Evolutionary conservation across 1,140 invertebrate species (phyloP).

Genomic region (Lasaia peninsularis): DNA sequence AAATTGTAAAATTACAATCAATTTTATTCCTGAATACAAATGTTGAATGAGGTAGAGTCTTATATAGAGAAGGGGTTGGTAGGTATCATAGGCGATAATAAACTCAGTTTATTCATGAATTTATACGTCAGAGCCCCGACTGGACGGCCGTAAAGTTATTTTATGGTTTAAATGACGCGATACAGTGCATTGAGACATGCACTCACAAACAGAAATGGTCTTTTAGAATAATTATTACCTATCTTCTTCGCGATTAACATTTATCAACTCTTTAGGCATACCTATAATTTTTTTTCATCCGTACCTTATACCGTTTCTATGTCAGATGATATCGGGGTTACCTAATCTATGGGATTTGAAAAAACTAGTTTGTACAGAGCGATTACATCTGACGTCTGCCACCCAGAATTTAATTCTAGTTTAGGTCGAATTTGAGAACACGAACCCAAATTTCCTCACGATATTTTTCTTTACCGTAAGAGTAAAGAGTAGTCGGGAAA

Average conservation of each 20-base stretch:
- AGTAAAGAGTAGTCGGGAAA: no score
- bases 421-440: no score
- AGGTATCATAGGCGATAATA: conserved; percentile 41
- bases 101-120: conserved; percentile 52
- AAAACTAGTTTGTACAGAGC: no score
- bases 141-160: conserved; percentile 48
- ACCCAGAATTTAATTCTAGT: no score
- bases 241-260: neutral
- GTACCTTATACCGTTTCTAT: no score
- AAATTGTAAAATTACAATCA: no score
- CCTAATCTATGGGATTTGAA: no score
- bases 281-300: neutral
- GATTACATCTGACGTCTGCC: no score
- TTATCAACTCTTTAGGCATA: neutral
- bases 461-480: no score
- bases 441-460: no score
- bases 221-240: neutral
- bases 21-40: neutral
- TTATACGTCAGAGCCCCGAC: conserved; percentile 45
- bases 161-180: conserved; percentile 26
- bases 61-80: conserved; percentile 30
- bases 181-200: neutral
- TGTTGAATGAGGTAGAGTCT: neutral
- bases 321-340: no score
- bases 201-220: neutral